phyloP scores from a whole-genome alignment of 35 echinoderm and acorn worm genomes.

The Apostichopus parvimensis region DNA sequence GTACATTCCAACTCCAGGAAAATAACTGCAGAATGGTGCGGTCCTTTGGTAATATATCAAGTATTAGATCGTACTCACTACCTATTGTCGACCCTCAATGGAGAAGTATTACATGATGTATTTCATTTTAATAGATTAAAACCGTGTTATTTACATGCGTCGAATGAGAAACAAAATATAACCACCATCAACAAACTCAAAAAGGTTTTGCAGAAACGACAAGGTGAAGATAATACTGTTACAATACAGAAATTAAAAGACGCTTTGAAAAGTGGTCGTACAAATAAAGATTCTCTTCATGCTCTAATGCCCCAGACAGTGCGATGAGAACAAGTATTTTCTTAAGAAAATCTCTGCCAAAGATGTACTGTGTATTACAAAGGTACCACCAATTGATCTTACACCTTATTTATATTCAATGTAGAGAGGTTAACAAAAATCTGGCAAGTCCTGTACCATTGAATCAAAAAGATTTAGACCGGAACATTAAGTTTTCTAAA shows the following conservation, averaged over 20 bases:
- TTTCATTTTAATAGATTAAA: slow-evolving; percentile 42
- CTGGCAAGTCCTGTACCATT: not conserved
- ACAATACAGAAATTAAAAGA: not conserved
- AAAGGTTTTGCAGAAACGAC: not conserved
- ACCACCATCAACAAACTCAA: not conserved
- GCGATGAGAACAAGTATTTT: not conserved
- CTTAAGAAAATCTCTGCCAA: not conserved
- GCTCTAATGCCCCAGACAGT: not conserved
- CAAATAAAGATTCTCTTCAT: no score
- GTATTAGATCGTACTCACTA: slow-evolving; percentile 48
- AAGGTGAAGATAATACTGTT: slow-evolving; percentile 11
- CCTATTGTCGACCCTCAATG: slow-evolving; percentile 36
- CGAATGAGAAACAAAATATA: slow-evolving; percentile 21
- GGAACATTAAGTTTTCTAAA: no score
- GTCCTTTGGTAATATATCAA: slow-evolving; percentile 57
- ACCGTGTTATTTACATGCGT: not conserved
- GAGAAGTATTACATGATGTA: slow-evolving; percentile 49
- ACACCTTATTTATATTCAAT: not conserved
- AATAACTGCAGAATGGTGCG: slow-evolving; percentile 59
- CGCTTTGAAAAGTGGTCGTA: not conserved
- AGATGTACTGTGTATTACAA: not conserved
- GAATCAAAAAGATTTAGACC: no score
- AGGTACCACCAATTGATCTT: not conserved
- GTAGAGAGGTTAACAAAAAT: not conserved
- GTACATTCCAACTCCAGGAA: slow-evolving; percentile 55